These are phyloP conservation scores for Dolichomitus sp. DNA, from an alignment of 2,888 invertebrate genomes.

Conservation along the genomic window DNA sequence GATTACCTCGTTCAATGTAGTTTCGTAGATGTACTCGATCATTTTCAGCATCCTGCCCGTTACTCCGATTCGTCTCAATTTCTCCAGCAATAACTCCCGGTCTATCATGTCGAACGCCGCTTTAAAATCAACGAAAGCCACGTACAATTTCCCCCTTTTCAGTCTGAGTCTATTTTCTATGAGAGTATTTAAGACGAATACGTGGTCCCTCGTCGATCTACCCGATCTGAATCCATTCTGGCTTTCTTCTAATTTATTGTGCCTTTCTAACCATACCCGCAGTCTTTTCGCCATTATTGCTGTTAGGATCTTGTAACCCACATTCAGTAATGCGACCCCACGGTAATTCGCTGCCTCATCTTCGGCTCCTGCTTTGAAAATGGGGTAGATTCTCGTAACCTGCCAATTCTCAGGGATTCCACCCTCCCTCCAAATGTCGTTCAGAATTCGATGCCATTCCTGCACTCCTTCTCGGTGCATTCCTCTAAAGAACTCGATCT, in stretches of 20 bases:
- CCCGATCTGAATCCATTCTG: constrained; percentile 63
- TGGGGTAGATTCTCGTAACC: constrained; percentile 51
- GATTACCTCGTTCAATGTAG: too few species aligned
- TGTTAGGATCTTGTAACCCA: neutral
- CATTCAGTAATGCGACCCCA: constrained; percentile 46
- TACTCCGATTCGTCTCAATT: neutral
- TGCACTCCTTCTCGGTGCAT: neutral
- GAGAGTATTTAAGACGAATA: neutral
- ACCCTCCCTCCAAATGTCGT: constrained; percentile 47
- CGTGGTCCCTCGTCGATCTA: constrained; percentile 58
- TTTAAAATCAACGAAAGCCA: constrained; percentile 41
- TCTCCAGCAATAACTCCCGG: neutral
- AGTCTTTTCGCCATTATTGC: constrained; percentile 52
- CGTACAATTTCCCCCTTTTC: constrained; percentile 46
- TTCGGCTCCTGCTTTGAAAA: constrained; percentile 44
- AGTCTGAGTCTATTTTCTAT: constrained; percentile 45
- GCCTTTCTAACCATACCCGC: constrained; percentile 52
- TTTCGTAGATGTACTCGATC: neutral
- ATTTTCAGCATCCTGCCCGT: constrained; percentile 3
- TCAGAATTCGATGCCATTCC: constrained; percentile 23
- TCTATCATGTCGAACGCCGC: neutral
- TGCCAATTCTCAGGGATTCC: constrained; percentile 32
- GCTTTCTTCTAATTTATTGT: constrained; percentile 53
- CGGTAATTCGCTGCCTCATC: constrained; percentile 44
- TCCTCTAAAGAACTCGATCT: constrained; percentile 29